phyloP scores from a whole-genome alignment of 1,140 invertebrate species.

The Patella vulgata region DNA sequence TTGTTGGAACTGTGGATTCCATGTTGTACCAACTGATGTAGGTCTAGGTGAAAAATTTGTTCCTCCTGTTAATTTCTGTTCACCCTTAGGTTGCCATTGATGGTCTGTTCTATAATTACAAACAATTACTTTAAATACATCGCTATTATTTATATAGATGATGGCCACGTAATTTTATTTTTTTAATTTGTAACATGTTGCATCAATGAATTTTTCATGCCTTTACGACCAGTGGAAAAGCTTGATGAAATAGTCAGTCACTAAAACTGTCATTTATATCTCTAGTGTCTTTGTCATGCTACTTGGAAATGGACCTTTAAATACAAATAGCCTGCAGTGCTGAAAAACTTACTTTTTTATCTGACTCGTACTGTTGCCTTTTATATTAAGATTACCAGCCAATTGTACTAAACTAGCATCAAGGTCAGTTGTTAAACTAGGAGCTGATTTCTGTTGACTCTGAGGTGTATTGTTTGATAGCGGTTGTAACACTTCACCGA shows the following conservation, averaged over 20 bases:
- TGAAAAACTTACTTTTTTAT: constrained; percentile 75
- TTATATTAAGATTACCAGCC: constrained; percentile 91
- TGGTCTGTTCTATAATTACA: constrained; percentile 48
- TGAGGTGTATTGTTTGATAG: constrained; percentile 23
- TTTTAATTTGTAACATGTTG: not conserved
- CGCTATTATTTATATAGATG: not conserved
- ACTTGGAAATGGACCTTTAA: too few species aligned
- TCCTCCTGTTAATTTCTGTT: constrained; percentile 61
- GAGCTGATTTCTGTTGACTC: constrained; percentile 39
- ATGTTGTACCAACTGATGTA: constrained; percentile 29
- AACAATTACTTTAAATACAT: not conserved
- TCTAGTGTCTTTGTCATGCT: too few species aligned
- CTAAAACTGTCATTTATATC: too few species aligned
- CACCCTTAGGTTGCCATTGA: constrained; percentile 62
- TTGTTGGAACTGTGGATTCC: constrained; percentile 22
- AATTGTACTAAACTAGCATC: constrained; percentile 90
- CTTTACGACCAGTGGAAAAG: too few species aligned
- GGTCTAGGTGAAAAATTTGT: constrained; percentile 44
- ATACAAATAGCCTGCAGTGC: too few species aligned
- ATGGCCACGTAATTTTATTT: not conserved
- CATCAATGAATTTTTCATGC: not conserved
- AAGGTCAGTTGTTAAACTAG: constrained; percentile 83
- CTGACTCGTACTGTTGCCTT: constrained; percentile 76
- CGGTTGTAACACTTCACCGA: constrained; percentile 78
- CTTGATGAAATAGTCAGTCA: too few species aligned